Percentiles rank a stretch among this genome's conserved stretches.
phyloP scores from a whole-genome alignment of 2,888 invertebrate genomes.

The Perizoma flavofasciatum region DNA sequence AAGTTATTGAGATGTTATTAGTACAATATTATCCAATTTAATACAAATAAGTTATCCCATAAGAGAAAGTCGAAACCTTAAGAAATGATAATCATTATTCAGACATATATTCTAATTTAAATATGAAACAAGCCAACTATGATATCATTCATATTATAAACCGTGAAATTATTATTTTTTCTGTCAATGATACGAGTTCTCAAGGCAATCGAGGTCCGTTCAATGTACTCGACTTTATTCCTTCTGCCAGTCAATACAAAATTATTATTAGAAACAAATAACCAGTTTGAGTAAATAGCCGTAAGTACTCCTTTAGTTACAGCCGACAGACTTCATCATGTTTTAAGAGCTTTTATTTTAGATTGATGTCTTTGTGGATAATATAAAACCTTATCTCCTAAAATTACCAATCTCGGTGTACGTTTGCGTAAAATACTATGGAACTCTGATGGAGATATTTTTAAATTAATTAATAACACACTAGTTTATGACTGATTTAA shows the following conservation, averaged over 20 bases:
- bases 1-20: too few relatives aligned
- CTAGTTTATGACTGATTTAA: too few relatives aligned
- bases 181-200: slow-evolving; percentile 56
- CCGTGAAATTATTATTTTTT: slow-evolving; percentile 44
- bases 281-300: slow-evolving; percentile 46
- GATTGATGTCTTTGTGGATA: background rate
- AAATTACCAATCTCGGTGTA: too few relatives aligned
- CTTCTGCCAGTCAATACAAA: slow-evolving; percentile 44
- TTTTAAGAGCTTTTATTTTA: slow-evolving; percentile 14
- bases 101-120: slow-evolving; percentile 13
- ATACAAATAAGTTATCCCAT: too few relatives aligned
- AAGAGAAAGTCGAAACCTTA: too few relatives aligned
- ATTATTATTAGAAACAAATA: slow-evolving; percentile 47
- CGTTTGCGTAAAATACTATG: too few relatives aligned
- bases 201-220: slow-evolving; percentile 75
- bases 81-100: background rate
- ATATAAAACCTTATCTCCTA: too few relatives aligned
- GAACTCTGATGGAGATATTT: too few relatives aligned
- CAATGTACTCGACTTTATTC: slow-evolving; percentile 72
- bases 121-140: slow-evolving; percentile 33
- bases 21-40: too few relatives aligned
- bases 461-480: too few relatives aligned
- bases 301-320: slow-evolving; percentile 25
- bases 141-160: slow-evolving; percentile 41
- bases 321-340: slow-evolving; percentile 15